phyloP scores from a whole-genome alignment of 2,797 vertebrate species.

The Acipenser transmontanus region DNA sequence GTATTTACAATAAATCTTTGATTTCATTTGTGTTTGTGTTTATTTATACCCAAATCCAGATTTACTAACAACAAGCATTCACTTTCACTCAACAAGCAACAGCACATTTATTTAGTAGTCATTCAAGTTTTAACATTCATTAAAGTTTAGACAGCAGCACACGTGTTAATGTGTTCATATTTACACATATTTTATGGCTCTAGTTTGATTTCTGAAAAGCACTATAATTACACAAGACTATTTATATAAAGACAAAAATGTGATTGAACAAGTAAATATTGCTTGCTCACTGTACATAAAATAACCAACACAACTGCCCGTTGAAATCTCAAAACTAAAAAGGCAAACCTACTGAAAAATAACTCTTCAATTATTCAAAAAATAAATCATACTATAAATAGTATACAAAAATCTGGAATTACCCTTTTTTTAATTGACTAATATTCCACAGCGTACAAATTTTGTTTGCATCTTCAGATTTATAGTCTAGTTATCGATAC shows the following conservation, averaged over 20 bases:
- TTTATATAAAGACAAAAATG: slow-evolving; percentile 6
- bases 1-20: slow-evolving; percentile 50
- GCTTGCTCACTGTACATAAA: slow-evolving; percentile 43
- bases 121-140: slow-evolving; percentile 78
- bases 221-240: background rate
- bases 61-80: slow-evolving; percentile 94
- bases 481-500: slow-evolving; percentile 58
- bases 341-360: slow-evolving; percentile 60
- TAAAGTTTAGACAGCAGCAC: slow-evolving; percentile 72
- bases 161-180: slow-evolving; percentile 52
- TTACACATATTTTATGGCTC: slow-evolving; percentile 42
- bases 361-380: slow-evolving; percentile 54
- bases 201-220: slow-evolving; percentile 7
- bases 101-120: slow-evolving; percentile 81
- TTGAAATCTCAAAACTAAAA: slow-evolving; percentile 40
- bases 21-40: slow-evolving; percentile 45
- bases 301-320: slow-evolving; percentile 42
- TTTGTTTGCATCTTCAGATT: slow-evolving; percentile 58
- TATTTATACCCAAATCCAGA: slow-evolving; percentile 86
- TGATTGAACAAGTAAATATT: slow-evolving; percentile 47
- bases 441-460: slow-evolving; percentile 59
- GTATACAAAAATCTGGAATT: slow-evolving; percentile 62
- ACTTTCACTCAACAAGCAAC: slow-evolving; percentile 91
- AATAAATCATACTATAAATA: slow-evolving; percentile 64
- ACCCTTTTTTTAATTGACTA: slow-evolving; percentile 55